phyloP scores from a whole-genome alignment of 2,888 invertebrate genomes.

The Morpho deidamia region DNA sequence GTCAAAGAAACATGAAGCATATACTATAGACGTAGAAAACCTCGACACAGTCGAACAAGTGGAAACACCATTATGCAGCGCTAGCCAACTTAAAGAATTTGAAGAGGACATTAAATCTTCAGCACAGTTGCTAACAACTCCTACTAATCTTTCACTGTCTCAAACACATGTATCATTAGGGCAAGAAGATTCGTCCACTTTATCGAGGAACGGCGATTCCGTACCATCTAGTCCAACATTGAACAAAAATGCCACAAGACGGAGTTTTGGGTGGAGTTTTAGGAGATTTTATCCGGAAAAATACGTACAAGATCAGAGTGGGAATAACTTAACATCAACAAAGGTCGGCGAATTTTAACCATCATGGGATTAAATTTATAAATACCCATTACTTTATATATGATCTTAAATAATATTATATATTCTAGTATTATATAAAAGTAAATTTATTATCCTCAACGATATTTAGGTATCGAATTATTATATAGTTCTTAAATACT shows the following conservation, averaged over 20 bases:
- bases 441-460: too few species aligned
- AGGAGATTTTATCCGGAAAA: constrained; percentile 47
- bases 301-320: constrained; percentile 24
- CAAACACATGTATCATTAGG: constrained; percentile 42
- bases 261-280: constrained; percentile 62
- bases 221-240: constrained; percentile 47
- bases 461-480: too few species aligned
- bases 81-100: constrained; percentile 79
- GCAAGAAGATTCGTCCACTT: constrained; percentile 41
- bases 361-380: too few species aligned
- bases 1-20: constrained; percentile 75
- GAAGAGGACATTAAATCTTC: constrained; percentile 55
- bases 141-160: constrained; percentile 37
- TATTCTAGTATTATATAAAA: too few species aligned
- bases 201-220: constrained; percentile 40
- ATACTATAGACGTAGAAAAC: constrained; percentile 80
- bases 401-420: too few species aligned
- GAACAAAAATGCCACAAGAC: constrained; percentile 46
- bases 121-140: constrained; percentile 40
- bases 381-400: too few species aligned
- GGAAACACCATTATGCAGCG: constrained; percentile 87
- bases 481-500: too few species aligned
- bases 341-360: neutral
- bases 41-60: constrained; percentile 83
- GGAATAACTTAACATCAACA: constrained; percentile 13